phyloP scores from a whole-genome alignment of 2,888 invertebrate species.

The Hemithea aestivaria region DNA sequence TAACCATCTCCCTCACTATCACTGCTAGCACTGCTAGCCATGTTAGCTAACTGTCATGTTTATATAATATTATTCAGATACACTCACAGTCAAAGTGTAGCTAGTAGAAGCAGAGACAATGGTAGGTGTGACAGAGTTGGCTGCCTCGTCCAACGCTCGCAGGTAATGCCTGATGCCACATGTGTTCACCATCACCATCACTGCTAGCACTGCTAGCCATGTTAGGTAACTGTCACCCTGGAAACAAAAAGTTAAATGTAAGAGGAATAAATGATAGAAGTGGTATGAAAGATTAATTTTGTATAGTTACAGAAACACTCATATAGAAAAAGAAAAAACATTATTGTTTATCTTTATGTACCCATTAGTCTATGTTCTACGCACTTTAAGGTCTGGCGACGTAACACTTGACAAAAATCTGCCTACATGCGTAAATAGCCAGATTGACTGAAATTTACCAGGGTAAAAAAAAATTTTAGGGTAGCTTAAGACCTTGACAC shows the following conservation, averaged over 20 bases:
- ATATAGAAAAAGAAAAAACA: no score
- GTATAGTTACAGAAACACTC: no score
- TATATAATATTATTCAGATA: conserved; percentile 19
- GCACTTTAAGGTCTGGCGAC: no score
- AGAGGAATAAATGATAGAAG: no score
- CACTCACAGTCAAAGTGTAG: conserved; percentile 81
- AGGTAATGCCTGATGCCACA: conserved; percentile 81
- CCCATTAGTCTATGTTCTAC: no score
- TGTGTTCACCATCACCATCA: conserved; percentile 81
- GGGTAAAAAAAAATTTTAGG: no score
- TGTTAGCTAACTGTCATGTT: conserved; percentile 48
- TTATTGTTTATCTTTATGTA: no score
- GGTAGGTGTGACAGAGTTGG: conserved; percentile 81
- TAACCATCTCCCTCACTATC: conserved; percentile 81
- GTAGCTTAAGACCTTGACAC: no score
- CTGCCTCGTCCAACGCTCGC: conserved; percentile 78
- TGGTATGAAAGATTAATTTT: no score
- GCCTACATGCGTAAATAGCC: no score
- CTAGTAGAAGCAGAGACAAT: conserved; percentile 82
- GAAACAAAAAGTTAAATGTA: not conserved
- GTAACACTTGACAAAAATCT: no score
- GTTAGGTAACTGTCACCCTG: conserved; percentile 61
- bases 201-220: conserved; percentile 48
- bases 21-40: conserved; percentile 51
- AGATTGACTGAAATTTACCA: no score